A percentile compares a stretch with the other conserved stretches of the same genome.
phyloP scores from a whole-genome alignment of 2,797 vertebrate genomes.

The Psittacula echo region DNA sequence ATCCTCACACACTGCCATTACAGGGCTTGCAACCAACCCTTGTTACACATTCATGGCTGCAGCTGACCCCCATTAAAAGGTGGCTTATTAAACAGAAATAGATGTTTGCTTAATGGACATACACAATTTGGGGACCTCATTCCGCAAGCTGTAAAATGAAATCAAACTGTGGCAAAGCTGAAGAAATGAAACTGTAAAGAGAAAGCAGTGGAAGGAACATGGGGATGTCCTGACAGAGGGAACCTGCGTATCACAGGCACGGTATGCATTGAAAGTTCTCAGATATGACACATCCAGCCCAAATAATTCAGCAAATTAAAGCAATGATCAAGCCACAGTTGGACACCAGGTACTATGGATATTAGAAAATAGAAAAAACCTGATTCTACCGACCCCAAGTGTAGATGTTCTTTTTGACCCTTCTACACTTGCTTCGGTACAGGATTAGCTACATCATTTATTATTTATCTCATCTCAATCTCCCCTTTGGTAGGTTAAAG shows the following conservation, averaged over 20 bases:
- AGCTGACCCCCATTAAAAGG: constrained; percentile 69
- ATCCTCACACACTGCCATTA: background rate
- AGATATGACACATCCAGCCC: background rate
- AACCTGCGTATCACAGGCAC: constrained; percentile 9
- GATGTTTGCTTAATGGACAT: constrained; percentile 67
- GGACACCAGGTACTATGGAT: background rate
- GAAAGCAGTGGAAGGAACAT: background rate
- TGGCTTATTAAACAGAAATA: constrained; percentile 75
- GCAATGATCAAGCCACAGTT: background rate
- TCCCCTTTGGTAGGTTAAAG: background rate
- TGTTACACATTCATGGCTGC: constrained; percentile 48
- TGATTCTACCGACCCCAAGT: background rate
- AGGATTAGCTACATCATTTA: background rate
- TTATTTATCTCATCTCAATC: background rate
- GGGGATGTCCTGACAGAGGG: constrained; percentile 50
- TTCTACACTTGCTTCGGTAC: background rate
- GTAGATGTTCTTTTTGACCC: background rate
- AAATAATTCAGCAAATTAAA: background rate
- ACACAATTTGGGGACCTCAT: constrained; percentile 57
- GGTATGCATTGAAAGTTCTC: background rate
- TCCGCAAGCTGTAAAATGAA: constrained; percentile 67
- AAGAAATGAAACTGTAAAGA: constrained; percentile 57
- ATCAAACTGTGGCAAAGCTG: constrained; percentile 59
- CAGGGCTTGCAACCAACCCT: constrained; percentile 14
- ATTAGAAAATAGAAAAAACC: background rate